phyloP scores from a whole-genome alignment of 2,113 vertebrate genomes.

The Crotalus tigris region DNA sequence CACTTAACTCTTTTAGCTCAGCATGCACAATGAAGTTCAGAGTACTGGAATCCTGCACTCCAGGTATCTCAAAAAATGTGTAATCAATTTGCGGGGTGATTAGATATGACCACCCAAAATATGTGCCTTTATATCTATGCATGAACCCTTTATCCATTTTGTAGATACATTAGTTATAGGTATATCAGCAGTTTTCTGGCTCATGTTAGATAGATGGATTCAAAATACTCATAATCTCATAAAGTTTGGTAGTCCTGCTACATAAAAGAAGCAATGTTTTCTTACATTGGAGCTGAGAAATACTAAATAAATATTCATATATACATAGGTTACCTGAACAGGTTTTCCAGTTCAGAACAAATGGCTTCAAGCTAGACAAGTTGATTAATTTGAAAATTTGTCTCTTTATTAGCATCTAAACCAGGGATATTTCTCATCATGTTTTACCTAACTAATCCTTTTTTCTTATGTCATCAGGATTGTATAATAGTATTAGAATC shows the following conservation, averaged over 20 bases:
- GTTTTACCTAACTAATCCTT: not conserved
- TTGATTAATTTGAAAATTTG: not conserved
- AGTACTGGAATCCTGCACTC: no score
- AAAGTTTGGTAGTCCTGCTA: not conserved
- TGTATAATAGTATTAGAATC: not conserved
- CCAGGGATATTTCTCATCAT: not conserved
- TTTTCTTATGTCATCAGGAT: not conserved
- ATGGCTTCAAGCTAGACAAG: not conserved
- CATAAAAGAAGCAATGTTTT: no score
- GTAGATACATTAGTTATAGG: not conserved
- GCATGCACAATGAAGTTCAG: not conserved
- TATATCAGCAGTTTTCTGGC: not conserved
- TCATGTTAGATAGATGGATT: no score
- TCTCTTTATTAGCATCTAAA: not conserved
- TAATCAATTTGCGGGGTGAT: not conserved
- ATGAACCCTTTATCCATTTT: not conserved
- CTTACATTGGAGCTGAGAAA: not conserved
- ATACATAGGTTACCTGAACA: not conserved
- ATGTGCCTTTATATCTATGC: not conserved
- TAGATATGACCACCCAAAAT: not conserved
- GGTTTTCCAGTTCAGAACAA: not conserved
- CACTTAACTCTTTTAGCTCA: not conserved
- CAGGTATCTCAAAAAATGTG: no score
- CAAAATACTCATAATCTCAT: not conserved
- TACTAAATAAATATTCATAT: not conserved